Percentiles rank a stretch among this genome's conserved stretches.
Evolutionary conservation across 2,113 vertebrate species (phyloP).

Genomic region (Taxidea taxus): DNA sequence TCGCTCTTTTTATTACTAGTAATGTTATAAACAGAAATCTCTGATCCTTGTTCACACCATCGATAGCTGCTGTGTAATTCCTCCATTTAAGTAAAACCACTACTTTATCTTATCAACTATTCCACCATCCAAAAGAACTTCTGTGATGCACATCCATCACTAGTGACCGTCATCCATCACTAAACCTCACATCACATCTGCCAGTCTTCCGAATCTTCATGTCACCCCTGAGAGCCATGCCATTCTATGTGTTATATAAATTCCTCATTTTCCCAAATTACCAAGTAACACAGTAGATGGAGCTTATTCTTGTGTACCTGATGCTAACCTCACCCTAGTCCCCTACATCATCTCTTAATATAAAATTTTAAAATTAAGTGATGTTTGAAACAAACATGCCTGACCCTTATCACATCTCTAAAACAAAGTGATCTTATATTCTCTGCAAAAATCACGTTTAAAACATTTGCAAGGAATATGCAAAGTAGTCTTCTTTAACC

Average conservation of each 20-base stretch:
- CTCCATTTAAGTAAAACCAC: background rate
- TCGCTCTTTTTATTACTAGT: background rate
- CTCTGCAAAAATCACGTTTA: background rate
- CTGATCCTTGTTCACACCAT: background rate
- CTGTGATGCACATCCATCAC: background rate
- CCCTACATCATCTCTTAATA: background rate
- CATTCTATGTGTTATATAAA: background rate
- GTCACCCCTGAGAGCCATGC: background rate
- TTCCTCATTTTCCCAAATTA: background rate
- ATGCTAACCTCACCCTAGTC: background rate
- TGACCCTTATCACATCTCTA: background rate
- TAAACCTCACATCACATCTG: background rate
- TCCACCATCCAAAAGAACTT: background rate
- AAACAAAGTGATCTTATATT: background rate
- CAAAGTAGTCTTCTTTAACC: background rate
- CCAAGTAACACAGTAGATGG: background rate
- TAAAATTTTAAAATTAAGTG: background rate
- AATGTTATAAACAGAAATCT: background rate
- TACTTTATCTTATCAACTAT: background rate
- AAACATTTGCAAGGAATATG: background rate
- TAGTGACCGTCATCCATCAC: background rate
- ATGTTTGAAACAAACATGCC: background rate
- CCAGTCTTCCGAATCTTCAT: background rate
- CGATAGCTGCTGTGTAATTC: background rate
- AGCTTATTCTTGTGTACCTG: background rate